These are phyloP conservation scores for Molorchus minor DNA, from an alignment of 2,888 invertebrate species.

Conservation along the genomic window DNA sequence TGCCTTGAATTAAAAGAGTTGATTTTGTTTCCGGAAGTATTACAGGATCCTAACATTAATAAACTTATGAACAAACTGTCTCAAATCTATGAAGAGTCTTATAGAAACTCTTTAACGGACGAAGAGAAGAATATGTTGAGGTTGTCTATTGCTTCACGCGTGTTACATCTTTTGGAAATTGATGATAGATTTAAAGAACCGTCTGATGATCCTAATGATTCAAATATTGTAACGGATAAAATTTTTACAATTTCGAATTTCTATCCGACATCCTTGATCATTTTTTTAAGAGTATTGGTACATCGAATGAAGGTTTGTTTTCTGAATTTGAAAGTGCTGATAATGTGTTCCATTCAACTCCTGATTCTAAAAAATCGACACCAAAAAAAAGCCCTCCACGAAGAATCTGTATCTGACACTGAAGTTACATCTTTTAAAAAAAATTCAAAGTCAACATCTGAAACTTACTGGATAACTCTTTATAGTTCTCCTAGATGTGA, in stretches of 20 bases:
- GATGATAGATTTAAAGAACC: conserved; percentile 42
- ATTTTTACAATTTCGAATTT: conserved; percentile 57
- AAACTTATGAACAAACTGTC: conserved; percentile 51
- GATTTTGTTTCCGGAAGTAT: conserved; percentile 57
- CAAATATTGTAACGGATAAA: conserved; percentile 51
- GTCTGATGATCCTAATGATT: conserved; percentile 38
- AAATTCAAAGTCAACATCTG: conserved; percentile 48
- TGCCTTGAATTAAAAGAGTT: conserved; percentile 55
- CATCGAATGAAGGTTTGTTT: conserved; percentile 27
- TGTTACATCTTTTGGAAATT: conserved; percentile 47
- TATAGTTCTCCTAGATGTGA: conserved; percentile 42
- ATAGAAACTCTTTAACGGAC: conserved; percentile 39
- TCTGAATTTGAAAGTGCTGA: conserved; percentile 31
- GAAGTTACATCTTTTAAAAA: conserved; percentile 52
- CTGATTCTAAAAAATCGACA: conserved; percentile 25
- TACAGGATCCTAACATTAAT: conserved; percentile 50
- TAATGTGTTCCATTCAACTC: conserved; percentile 43
- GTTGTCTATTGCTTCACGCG: conserved; percentile 43
- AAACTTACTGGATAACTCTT: conserved; percentile 58
- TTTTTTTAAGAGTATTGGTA: conserved; percentile 49
- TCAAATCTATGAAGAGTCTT: conserved; percentile 49
- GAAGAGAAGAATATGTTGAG: conserved; percentile 53
- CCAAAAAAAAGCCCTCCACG: not conserved
- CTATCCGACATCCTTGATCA: conserved; percentile 56
- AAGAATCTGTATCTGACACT: conserved; percentile 16